Conservation (phyloP, 2,888 invertebrate genomes). For the Andrena fulva region DNA sequence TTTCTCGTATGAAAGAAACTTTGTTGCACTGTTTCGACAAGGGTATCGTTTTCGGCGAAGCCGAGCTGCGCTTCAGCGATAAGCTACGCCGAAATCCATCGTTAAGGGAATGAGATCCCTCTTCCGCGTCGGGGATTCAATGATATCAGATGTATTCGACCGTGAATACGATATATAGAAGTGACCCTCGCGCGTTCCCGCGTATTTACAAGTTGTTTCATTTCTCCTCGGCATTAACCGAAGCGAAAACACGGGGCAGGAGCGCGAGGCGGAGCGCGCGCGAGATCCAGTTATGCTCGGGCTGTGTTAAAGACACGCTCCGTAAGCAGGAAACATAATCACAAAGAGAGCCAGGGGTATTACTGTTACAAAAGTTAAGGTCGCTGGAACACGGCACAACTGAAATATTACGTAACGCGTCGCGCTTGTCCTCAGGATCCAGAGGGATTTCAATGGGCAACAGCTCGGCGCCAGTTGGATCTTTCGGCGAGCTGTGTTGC, state of each 20-base stretch:
- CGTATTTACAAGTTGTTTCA: conserved; percentile 37
- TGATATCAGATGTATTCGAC: neutral
- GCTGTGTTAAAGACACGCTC: conserved; percentile 69
- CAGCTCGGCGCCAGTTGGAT: neutral
- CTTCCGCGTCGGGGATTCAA: neutral
- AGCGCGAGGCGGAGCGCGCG: conserved; percentile 62
- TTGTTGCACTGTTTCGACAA: neutral
- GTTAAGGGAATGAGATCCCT: neutral
- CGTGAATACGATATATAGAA: neutral
- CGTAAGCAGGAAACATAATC: conserved; percentile 74
- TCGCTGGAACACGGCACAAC: conserved; percentile 35
- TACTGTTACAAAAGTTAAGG: conserved; percentile 64
- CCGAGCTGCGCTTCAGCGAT: neutral
- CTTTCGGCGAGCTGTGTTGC: neutral
- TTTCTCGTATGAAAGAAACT: neutral
- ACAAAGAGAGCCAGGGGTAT: conserved; percentile 61
- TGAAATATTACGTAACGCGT: conserved; percentile 37
- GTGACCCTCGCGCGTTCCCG: neutral
- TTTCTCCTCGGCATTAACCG: conserved; percentile 46
- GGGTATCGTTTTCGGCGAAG: too few relatives aligned
- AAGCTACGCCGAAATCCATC: neutral
- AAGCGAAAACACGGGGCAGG: conserved; percentile 57
- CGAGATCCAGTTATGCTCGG: conserved; percentile 76
- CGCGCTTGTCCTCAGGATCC: conserved; percentile 2
- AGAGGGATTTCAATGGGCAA: too few relatives aligned